Conservation (phyloP, 2,113 vertebrate genomes). For the Colistium nudipinnis region DNA sequence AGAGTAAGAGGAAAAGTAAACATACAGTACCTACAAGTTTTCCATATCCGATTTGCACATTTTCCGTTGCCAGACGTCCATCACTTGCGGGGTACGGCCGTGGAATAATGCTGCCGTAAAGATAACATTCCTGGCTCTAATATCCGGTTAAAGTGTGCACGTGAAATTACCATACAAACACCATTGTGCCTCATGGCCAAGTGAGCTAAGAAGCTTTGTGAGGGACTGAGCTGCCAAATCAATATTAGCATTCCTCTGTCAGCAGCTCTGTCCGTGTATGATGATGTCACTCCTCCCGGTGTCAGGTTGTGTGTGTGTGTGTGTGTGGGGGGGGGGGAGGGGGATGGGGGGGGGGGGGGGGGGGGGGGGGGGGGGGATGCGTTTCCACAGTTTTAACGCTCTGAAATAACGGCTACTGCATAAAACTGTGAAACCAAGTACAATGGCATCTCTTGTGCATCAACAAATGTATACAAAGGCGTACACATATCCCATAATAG, state of each 20-base stretch:
- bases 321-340: not conserved
- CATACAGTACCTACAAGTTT: conserved; percentile 56
- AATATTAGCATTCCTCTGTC: conserved; percentile 75
- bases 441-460: not conserved
- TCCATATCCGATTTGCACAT: conserved; percentile 60
- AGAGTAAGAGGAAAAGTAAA: conserved; percentile 51
- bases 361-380: conserved; percentile 1
- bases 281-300: conserved; percentile 71
- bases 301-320: conserved; percentile 30
- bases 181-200: conserved; percentile 60
- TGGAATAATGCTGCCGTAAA: conserved; percentile 63
- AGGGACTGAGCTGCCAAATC: conserved; percentile 66
- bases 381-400: conserved; percentile 12
- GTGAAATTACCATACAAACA: conserved; percentile 78
- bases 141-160: conserved; percentile 75
- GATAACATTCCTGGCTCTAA: conserved; percentile 74
- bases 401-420: not conserved
- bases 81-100: conserved; percentile 50
- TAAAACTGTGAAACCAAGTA: conserved; percentile 13
- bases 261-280: conserved; percentile 54
- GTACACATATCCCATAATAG: not conserved
- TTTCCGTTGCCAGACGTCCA: conserved; percentile 66
- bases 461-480: not conserved
- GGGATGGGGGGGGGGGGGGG: conserved; percentile 16
- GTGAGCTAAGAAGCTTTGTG: conserved; percentile 72